Evolutionary conservation across 2,888 invertebrate species (phyloP).

Genomic region (Icerya purchasi): DNA sequence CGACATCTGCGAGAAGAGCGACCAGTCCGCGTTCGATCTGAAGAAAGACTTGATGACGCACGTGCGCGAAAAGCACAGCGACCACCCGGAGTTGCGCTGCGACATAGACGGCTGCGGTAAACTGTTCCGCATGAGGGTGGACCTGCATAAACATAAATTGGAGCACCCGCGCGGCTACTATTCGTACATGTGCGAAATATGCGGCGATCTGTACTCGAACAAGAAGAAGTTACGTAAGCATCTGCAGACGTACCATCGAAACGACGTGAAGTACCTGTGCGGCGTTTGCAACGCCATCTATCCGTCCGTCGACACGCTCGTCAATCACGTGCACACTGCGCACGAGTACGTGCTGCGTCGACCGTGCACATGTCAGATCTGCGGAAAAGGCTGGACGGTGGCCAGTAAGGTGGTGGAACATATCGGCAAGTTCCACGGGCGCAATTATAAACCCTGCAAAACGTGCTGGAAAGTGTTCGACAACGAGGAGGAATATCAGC

Average conservation of each 20-base stretch:
- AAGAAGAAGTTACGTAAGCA: conserved; percentile 37
- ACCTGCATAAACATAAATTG: conserved; percentile 30
- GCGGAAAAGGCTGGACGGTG: conserved; percentile 36
- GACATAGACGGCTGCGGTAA: conserved; percentile 28
- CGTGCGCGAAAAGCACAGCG: conserved; percentile 28
- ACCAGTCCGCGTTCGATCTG: conserved; percentile 26
- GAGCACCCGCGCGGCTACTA: conserved; percentile 25
- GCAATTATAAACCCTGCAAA: conserved; percentile 34
- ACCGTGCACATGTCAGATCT: conserved; percentile 34
- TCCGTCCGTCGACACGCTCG: conserved; percentile 32
- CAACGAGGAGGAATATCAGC: conserved; percentile 29
- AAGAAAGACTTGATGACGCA: conserved; percentile 36
- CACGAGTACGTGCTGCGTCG: conserved; percentile 30
- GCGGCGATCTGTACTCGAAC: conserved; percentile 33
- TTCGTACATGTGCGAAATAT: conserved; percentile 29
- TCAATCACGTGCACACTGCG: conserved; percentile 31
- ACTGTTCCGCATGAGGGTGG: conserved; percentile 31
- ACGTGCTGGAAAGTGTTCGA: conserved; percentile 36
- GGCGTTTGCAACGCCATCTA: conserved; percentile 34
- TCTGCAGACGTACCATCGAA: conserved; percentile 32
- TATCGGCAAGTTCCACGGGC: conserved; percentile 34
- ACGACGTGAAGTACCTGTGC: conserved; percentile 33
- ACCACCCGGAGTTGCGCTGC: conserved; percentile 32
- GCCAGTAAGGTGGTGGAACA: conserved; percentile 38
- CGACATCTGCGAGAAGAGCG: conserved; percentile 31